Evolutionary conservation across 2,888 invertebrate genomes (phyloP), one percentile per base, ranked within the genome.

Genomic region (Agrenia bidenticulata): DNA sequence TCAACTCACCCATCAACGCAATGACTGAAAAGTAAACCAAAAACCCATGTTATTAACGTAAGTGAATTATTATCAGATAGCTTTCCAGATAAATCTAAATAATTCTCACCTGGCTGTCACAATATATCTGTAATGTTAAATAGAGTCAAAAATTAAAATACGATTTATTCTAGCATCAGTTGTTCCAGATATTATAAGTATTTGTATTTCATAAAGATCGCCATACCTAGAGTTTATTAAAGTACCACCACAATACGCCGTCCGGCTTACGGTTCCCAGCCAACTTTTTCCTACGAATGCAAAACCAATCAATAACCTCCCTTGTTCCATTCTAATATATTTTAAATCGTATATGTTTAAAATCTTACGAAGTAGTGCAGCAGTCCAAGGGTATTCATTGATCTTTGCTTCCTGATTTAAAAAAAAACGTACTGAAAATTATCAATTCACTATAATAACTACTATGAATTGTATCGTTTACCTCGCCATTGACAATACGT

Each of bases 311-410:
- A 11, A 32, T 4, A 32, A 32, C 4, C 4, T 32, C 5, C 32
- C 11, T 32, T 32, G 32, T 11, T 32, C 11, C 32, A 32, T 7
- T 32, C 32, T 4, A 32, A 32, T 32, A 45, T 19, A 45, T 45
- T 45, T 45, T 45, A 5, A 15, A 45, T 45, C 45, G 19, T 19
- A 4, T 9, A 45, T 17, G 45, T 15, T 19, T 45, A 4, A 45
- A 45, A 45, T 7, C 51, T 51, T 24, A 51, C 67, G 61, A 32
- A 67, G 67, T 15, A 67, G 27, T 15, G 67, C 65, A 24, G 53
- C 68, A 9, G 70, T 73, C 75, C 75, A 75, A 1, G 75, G 75
- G 49, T 70, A 70, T 41, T 75, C 71, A 39, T 70, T 69, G 4
- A 75, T 73, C 21, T 69, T 58, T 1, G 72, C 72, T n/a, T 67